Percentiles rank a stretch among this genome's conserved stretches.
Evolutionary conservation across 2,113 vertebrate species (phyloP).

Genomic region (Colossoma macropomum): DNA sequence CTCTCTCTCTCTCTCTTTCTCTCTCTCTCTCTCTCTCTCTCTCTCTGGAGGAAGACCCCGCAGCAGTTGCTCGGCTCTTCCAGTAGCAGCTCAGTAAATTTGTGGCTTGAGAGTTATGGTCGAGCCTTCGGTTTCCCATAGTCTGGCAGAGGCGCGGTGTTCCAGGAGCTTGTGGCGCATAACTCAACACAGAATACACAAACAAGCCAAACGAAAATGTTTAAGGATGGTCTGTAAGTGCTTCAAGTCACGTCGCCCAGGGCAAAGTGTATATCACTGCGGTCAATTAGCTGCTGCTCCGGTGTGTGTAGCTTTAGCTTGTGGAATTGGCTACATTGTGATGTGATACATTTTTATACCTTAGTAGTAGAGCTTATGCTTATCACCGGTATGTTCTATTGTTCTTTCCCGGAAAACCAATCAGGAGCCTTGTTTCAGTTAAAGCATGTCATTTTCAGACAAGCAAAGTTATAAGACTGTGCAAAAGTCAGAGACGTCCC

Average conservation of each 20-base stretch:
- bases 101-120: constrained; percentile 49
- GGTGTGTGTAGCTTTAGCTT: constrained; percentile 22
- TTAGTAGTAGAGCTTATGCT: neutral
- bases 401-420: neutral
- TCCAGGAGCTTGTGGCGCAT: constrained; percentile 40
- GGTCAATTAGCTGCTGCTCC: constrained; percentile 41
- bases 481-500: too few relatives aligned
- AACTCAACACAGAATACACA: constrained; percentile 52
- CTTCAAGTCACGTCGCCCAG: constrained; percentile 30
- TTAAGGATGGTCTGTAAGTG: constrained; percentile 45
- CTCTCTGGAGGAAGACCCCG: neutral
- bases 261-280: constrained; percentile 45
- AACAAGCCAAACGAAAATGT: constrained; percentile 49
- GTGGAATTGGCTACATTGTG: neutral
- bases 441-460: too few relatives aligned
- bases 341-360: neutral
- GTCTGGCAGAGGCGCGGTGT: constrained; percentile 33
- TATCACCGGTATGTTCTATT: neutral
- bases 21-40: neutral
- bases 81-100: constrained; percentile 51
- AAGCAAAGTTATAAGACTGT: too few relatives aligned
- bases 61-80: constrained; percentile 8
- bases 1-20: neutral
- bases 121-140: constrained; percentile 33
- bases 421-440: too few relatives aligned